Conservation (phyloP, 64 coral and sea anemone genomes). For the Montipora capricornis region DNA sequence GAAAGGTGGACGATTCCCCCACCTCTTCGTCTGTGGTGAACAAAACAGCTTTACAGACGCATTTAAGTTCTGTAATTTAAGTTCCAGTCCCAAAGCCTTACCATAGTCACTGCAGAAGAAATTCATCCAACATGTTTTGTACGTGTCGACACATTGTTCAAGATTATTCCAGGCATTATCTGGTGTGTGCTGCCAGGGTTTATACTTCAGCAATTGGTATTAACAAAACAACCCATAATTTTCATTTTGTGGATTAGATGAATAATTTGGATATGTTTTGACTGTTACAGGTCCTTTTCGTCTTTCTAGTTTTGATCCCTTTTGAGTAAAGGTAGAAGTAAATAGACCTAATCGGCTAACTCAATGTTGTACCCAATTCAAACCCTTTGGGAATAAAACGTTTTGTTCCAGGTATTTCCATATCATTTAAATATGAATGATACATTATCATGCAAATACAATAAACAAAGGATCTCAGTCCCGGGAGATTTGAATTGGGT, state of each 20-base stretch:
- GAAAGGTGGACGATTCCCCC: no score
- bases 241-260: slow-evolving; percentile 41
- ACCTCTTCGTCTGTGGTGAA: no score
- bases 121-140: slow-evolving; percentile 15
- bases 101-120: background rate
- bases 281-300: background rate
- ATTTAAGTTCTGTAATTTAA: background rate
- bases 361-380: no score
- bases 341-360: background rate
- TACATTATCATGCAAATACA: no score
- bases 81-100: slow-evolving; percentile 24
- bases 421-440: no score
- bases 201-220: slow-evolving; percentile 55
- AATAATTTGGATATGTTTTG: slow-evolving; percentile 61
- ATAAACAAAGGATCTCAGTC: no score
- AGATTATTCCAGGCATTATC: slow-evolving; percentile 37
- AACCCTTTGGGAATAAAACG: no score
- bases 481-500: no score
- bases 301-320: slow-evolving; percentile 6
- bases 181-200: slow-evolving; percentile 24
- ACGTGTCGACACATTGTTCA: slow-evolving; percentile 18
- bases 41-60: background rate
- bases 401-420: no score
- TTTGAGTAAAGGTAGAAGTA: background rate
- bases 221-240: slow-evolving; percentile 62